Conservation (phyloP, 2,113 vertebrate species). For the Phaethon lepturus region DNA sequence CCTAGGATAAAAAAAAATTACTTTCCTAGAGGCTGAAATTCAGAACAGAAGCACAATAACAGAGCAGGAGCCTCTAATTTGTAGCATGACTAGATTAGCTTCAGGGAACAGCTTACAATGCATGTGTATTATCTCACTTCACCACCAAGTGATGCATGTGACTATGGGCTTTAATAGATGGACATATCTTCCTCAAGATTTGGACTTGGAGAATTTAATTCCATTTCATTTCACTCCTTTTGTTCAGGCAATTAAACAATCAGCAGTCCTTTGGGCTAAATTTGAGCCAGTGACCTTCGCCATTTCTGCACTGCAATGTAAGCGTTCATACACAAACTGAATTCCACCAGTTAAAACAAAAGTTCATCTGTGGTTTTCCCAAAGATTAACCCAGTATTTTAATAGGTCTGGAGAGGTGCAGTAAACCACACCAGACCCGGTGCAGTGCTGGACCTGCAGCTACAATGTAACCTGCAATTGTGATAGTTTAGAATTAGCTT, state of each 20-base stretch:
- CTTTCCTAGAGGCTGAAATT: not conserved
- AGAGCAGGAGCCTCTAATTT: not conserved
- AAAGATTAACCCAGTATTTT: not conserved
- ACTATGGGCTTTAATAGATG: not conserved
- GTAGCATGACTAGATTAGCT: not conserved
- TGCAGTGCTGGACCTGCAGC: not conserved
- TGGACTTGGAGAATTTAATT: not conserved
- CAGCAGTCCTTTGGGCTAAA: not conserved
- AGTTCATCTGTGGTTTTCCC: not conserved
- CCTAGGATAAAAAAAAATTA: not conserved
- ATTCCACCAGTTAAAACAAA: not conserved
- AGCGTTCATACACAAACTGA: not conserved
- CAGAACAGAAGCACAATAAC: not conserved
- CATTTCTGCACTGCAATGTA: not conserved
- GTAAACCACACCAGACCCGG: not conserved
- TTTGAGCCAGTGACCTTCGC: not conserved
- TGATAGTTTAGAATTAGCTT: not conserved
- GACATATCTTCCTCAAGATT: not conserved
- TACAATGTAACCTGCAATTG: rapidly evolving
- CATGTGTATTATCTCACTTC: not conserved
- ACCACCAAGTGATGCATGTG: not conserved
- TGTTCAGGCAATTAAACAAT: not conserved
- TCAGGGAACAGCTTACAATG: not conserved
- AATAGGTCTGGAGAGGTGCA: not conserved
- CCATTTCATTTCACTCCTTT: not conserved